Conservation (phyloP, 2,888 invertebrate species). For the Frankliniella intonsa region DNA sequence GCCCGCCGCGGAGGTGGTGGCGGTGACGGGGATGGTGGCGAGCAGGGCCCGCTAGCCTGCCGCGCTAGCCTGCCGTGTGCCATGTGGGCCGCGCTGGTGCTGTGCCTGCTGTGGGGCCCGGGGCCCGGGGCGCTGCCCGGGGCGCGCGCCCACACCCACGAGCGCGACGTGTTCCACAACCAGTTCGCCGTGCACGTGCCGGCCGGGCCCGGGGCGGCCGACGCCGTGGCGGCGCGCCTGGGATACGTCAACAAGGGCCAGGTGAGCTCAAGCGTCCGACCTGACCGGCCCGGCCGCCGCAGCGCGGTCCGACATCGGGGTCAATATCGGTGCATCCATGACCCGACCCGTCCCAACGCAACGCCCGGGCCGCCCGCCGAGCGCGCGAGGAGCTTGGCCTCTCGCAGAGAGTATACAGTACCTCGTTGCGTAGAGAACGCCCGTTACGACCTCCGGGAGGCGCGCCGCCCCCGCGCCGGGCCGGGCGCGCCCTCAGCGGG, state of each 20-base stretch:
- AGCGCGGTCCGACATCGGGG: not conserved
- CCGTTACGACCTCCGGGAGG: too few relatives aligned
- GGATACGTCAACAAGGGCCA: conserved; percentile 13
- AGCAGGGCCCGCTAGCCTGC: not conserved
- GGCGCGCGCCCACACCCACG: not conserved
- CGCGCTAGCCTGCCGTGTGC: not conserved
- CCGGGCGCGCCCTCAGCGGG: too few relatives aligned
- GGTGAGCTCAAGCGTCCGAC: not conserved
- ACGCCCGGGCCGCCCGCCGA: too few relatives aligned
- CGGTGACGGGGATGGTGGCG: not conserved
- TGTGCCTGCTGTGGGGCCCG: not conserved
- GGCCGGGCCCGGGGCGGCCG: not conserved
- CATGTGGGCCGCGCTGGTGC: not conserved
- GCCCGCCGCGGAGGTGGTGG: not conserved
- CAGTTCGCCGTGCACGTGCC: conserved; percentile 23
- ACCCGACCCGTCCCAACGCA: too few relatives aligned
- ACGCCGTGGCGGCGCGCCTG: not conserved
- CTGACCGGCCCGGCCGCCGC: not conserved
- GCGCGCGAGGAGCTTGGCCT: too few relatives aligned
- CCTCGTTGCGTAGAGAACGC: too few relatives aligned
- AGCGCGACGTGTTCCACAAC: conserved; percentile 1
- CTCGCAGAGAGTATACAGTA: too few relatives aligned
- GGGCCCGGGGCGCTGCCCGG: too few relatives aligned
- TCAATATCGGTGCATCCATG: too few relatives aligned
- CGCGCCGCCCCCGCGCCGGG: too few relatives aligned